These are phyloP conservation scores for Colaptes auratus DNA, from an alignment of 2,113 vertebrate genomes.

Conservation along the genomic window DNA sequence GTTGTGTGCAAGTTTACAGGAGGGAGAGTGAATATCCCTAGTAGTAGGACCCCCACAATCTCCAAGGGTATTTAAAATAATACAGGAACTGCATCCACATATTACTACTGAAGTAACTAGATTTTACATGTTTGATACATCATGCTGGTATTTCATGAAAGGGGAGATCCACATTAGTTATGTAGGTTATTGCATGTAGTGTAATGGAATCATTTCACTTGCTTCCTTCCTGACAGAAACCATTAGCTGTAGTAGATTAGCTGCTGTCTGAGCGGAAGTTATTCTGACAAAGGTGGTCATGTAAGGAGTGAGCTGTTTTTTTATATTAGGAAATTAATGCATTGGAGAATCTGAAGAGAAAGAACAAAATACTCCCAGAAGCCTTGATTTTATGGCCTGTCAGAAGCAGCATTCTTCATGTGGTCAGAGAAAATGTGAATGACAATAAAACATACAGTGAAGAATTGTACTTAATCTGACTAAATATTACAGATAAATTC, in stretches of 20 bases:
- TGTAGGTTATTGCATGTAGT: not conserved
- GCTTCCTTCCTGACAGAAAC: constrained; percentile 19
- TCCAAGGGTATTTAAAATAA: not conserved
- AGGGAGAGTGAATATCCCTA: not conserved
- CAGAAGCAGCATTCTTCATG: constrained; percentile 8
- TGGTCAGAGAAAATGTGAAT: not conserved
- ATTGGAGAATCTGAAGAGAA: not conserved
- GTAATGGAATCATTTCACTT: not conserved
- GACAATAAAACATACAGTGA: not conserved
- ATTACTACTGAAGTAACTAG: not conserved
- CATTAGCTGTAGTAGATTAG: constrained; percentile 10
- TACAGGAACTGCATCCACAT: fast-evolving
- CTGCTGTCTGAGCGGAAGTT: not conserved
- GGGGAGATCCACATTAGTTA: not conserved
- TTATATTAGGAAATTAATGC: constrained; percentile 7
- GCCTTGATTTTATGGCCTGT: not conserved
- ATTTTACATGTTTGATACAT: not conserved
- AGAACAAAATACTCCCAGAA: not conserved
- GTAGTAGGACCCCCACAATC: fast-evolving
- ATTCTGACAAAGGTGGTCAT: not conserved
- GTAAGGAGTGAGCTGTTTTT: not conserved
- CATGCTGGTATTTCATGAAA: not conserved
- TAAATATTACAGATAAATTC: not conserved
- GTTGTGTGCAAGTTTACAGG: not conserved
- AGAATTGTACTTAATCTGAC: not conserved